Base-by-base conservation (phyloP, 2,797 vertebrate species). In the Synaphobranchus kaupii region DNA sequence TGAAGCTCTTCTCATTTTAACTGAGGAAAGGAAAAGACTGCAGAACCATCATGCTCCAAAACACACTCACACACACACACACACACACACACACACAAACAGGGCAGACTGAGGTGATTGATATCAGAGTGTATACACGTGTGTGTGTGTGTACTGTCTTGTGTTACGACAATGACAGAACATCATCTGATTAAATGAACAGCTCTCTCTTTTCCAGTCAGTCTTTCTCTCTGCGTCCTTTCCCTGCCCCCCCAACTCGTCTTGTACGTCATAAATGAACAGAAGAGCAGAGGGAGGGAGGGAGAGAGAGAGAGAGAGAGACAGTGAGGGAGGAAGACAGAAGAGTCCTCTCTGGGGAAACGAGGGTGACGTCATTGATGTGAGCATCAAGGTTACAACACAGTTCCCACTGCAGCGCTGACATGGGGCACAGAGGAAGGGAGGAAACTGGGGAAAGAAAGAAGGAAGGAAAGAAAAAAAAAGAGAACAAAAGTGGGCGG, bases 301-400 rank as follows among this genome's bases (percentile, higher is more conserved):
- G 0, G 47, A 52, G 56, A 54, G 86, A 76, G 28, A 50, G 85
- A 39, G 71, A 17, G 71, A 31, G 85, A 56, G 68, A 48, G 47
- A 39, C 28, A 7, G 58, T 3, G n/a, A 76, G 56, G 54, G 66
- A 78, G 84, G 63, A 71, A 39, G 44, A 76, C 85, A 89, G 84
- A 73, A 85, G 87, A 50, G 80, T 85, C 50, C 66, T 89, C 90
- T 76, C 85, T 71, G 83, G 87, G 83, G 91, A 90, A 47, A 22
- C 47, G 73, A 22, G 87, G 89, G 90, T 92, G 90, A 92, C 90
- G 91, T 92, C 90, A 93, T 73, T 56, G 50, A 86, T 88, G 84
- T 89, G 86, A 85, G 89, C 87, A 91, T 89, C 89, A 90, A 91
- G 92, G 90, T 90, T 90, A 89, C 89, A 78, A 73, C 84, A 83